Percentiles rank a stretch among this genome's conserved stretches.
Conservation (phyloP, 2,113 vertebrate species). For the Chloropsis hardwickii region DNA sequence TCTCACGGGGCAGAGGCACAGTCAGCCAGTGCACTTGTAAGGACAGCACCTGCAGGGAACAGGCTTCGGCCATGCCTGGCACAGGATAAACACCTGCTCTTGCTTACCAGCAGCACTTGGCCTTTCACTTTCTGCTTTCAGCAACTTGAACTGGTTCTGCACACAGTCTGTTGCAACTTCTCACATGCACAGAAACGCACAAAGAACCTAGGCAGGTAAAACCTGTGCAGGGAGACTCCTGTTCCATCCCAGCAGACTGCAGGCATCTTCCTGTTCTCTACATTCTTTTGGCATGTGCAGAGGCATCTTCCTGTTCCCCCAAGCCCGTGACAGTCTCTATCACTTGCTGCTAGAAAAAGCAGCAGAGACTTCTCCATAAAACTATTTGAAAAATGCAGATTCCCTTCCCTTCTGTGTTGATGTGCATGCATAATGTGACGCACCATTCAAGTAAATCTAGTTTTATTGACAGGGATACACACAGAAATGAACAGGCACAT, state of each 20-base stretch:
- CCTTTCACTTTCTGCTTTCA: conserved; percentile 47
- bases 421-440: neutral
- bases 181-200: neutral
- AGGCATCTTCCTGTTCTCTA: neutral
- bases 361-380: neutral
- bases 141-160: neutral
- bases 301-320: neutral
- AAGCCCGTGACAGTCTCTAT: accelerated
- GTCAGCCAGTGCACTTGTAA: neutral
- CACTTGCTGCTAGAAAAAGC: neutral
- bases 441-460: neutral
- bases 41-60: neutral
- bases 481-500: neutral
- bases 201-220: neutral
- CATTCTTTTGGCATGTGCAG: neutral
- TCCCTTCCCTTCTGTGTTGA: neutral
- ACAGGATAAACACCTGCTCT: conserved; percentile 3
- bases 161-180: neutral
- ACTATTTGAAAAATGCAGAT: conserved; percentile 11
- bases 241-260: neutral
- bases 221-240: neutral
- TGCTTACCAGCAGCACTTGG: neutral
- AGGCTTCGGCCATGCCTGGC: neutral
- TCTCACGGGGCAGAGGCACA: neutral
- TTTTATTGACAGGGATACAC: neutral